Conservation (phyloP, 2,797 vertebrate species). For the Pangasius macronema region DNA sequence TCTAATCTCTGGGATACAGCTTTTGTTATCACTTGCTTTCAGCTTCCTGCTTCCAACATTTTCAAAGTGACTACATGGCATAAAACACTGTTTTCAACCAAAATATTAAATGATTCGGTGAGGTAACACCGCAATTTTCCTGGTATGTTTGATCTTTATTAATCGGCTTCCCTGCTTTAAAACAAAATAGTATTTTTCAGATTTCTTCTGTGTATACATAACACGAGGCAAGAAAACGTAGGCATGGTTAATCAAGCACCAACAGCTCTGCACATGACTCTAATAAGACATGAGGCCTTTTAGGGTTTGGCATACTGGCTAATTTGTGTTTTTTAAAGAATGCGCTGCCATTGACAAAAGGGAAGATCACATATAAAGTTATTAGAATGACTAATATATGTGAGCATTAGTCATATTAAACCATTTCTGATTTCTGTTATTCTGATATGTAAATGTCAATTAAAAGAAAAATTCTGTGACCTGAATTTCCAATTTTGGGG, state of each 20-base stretch:
- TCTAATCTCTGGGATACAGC: neutral
- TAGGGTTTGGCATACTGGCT: neutral
- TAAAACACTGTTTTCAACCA: neutral
- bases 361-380: neutral
- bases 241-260: neutral
- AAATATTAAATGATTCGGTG: neutral
- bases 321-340: neutral
- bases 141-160: neutral
- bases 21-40: neutral
- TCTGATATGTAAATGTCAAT: neutral
- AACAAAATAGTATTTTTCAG: neutral
- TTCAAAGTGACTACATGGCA: neutral
- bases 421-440: neutral
- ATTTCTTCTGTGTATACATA: neutral
- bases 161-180: neutral
- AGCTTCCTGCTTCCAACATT: neutral
- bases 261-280: neutral
- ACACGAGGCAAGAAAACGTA: neutral
- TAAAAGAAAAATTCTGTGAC: neutral
- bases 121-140: neutral
- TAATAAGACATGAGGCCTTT: neutral
- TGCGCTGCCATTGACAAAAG: neutral
- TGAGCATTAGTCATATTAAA: neutral
- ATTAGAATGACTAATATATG: neutral
- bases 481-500: neutral